Conservation (phyloP, 2,797 vertebrate species). For the Enteromius mattozi region DNA sequence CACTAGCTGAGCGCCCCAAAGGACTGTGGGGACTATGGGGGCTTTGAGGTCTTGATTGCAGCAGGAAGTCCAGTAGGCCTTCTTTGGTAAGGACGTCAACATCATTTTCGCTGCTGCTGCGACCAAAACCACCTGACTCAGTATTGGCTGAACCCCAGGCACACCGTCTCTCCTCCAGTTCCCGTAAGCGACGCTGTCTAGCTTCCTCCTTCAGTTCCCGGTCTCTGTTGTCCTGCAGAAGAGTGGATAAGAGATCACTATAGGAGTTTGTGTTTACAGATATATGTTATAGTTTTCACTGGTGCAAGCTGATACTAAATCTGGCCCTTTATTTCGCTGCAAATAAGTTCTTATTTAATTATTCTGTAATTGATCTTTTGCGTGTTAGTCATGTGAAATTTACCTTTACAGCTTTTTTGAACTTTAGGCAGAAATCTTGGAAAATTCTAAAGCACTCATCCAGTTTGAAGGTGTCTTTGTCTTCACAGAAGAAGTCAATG, state of each 20-base stretch:
- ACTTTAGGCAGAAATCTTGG: slow-evolving; percentile 93
- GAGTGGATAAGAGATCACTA: neutral
- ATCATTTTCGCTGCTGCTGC: slow-evolving; percentile 96
- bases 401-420: slow-evolving; percentile 97
- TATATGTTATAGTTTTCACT: neutral
- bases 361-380: neutral
- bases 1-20: slow-evolving; percentile 83
- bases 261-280: neutral
- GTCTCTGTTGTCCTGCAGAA: slow-evolving; percentile 87
- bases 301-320: neutral
- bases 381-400: neutral
- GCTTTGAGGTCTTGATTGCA: slow-evolving; percentile 82
- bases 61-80: slow-evolving; percentile 85
- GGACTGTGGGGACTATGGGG: slow-evolving; percentile 86
- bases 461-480: slow-evolving; percentile 96
- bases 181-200: slow-evolving; percentile 82
- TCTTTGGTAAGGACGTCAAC: slow-evolving; percentile 89
- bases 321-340: neutral
- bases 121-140: slow-evolving; percentile 76
- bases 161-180: slow-evolving; percentile 87
- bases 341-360: neutral
- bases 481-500: slow-evolving; percentile 98
- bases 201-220: slow-evolving; percentile 88
- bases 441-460: slow-evolving; percentile 98
- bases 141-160: slow-evolving; percentile 81